These are phyloP conservation scores for Sylvicola fuscatus DNA, from an alignment of 2,888 invertebrate species.

Conservation along the genomic window DNA sequence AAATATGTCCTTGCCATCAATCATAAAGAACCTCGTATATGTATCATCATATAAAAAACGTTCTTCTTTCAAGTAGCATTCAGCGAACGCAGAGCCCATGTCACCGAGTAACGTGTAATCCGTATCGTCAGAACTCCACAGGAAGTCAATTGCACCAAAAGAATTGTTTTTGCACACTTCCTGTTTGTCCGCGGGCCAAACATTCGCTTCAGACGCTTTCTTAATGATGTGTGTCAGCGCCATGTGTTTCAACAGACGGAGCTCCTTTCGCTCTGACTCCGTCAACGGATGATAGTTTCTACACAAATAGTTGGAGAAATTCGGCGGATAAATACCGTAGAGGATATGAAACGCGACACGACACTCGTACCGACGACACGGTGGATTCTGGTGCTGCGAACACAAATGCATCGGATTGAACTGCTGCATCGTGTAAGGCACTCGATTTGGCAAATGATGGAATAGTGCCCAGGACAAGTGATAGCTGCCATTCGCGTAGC, in stretches of 20 bases:
- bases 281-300: conserved; percentile 22
- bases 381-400: conserved; percentile 10
- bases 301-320: conserved; percentile 20
- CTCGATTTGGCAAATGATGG: conserved; percentile 19
- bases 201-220: conserved; percentile 5
- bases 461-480: conserved; percentile 26
- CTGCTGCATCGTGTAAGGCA: conserved; percentile 14
- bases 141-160: conserved; percentile 6
- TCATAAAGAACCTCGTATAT: conserved; percentile 6
- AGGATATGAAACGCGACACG: conserved; percentile 22
- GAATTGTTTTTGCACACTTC: conserved; percentile 1
- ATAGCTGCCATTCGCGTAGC: conserved; percentile 10
- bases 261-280: conserved; percentile 14
- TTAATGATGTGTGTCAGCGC: conserved; percentile 6
- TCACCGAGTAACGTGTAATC: conserved; percentile 7
- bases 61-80: conserved; percentile 7
- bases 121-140: conserved; percentile 7
- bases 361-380: conserved; percentile 12
- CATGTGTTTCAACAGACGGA: conserved; percentile 5
- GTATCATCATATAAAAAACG: conserved; percentile 2
- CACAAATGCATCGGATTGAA: conserved; percentile 14
- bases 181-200: conserved; percentile 2
- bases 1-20: conserved; percentile 19
- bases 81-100: conserved; percentile 8
- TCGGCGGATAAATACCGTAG: conserved; percentile 20